A percentile compares a stretch with the other conserved stretches of the same genome.
Conservation (phyloP, 2,113 vertebrate species). For the Xiphophorus maculatus region DNA sequence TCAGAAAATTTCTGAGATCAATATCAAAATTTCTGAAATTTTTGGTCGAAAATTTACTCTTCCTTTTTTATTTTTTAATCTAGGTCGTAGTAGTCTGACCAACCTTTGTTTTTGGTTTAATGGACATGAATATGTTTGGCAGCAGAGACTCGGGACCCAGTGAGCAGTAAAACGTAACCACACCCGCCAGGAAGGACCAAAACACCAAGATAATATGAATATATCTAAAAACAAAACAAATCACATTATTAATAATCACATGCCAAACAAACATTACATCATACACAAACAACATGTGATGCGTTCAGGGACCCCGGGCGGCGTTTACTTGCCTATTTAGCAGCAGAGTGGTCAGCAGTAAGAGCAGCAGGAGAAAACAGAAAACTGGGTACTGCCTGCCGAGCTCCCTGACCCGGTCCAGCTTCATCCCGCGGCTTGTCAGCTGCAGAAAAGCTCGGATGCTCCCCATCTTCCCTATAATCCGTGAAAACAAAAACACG, state of each 20-base stretch:
- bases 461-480: constrained; percentile 62
- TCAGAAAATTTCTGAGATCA: too few relatives aligned
- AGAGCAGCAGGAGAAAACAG: constrained; percentile 86
- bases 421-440: constrained; percentile 77
- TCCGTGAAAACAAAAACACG: neutral
- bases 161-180: constrained; percentile 92
- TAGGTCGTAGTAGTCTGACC: neutral
- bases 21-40: too few relatives aligned
- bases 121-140: constrained; percentile 89
- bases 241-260: neutral
- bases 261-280: neutral
- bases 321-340: constrained; percentile 83
- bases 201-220: constrained; percentile 94
- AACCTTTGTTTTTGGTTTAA: constrained; percentile 92
- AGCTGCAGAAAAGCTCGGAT: constrained; percentile 63
- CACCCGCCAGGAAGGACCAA: constrained; percentile 96
- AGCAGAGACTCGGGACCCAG: constrained; percentile 90
- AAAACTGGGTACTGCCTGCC: constrained; percentile 92
- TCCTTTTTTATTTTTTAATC: too few relatives aligned
- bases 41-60: too few relatives aligned
- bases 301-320: neutral
- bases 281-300: neutral
- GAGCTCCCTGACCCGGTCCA: constrained; percentile 83
- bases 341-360: constrained; percentile 86
- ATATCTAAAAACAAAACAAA: constrained; percentile 80